Percentiles rank a stretch among this genome's conserved stretches.
These are phyloP conservation scores for Poecile atricapillus DNA, from an alignment of 2,113 vertebrate species.

Conservation along the genomic window DNA sequence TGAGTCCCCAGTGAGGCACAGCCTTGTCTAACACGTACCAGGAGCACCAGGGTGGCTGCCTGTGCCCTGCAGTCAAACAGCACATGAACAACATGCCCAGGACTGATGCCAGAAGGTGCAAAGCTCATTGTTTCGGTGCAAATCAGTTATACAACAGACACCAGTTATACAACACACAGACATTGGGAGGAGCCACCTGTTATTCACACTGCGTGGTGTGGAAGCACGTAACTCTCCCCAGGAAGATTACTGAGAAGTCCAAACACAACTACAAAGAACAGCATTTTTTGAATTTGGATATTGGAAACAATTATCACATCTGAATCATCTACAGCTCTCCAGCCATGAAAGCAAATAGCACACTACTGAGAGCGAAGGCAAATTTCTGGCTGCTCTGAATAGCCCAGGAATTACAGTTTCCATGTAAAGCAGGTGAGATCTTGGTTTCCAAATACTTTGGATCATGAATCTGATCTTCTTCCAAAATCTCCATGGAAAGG, in stretches of 20 bases:
- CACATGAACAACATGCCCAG: neutral
- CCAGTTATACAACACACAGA: neutral
- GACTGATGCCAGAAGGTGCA: neutral
- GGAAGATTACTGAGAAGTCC: neutral
- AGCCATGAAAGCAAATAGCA: neutral
- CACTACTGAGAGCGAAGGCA: neutral
- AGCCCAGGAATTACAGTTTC: constrained; percentile 15
- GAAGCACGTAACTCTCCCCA: neutral
- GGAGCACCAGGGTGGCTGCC: neutral
- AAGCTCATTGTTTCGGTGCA: neutral
- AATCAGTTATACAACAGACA: neutral
- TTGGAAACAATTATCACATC: neutral
- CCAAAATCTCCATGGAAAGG: constrained; percentile 3
- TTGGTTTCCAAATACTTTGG: constrained; percentile 13
- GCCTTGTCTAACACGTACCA: accelerated
- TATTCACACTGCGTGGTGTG: neutral
- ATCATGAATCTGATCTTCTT: neutral
- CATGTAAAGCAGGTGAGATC: constrained; percentile 24
- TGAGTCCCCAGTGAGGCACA: neutral
- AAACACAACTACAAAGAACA: neutral
- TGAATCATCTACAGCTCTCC: neutral
- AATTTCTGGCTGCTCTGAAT: neutral
- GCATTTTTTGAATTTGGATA: neutral
- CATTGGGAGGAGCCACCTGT: neutral
- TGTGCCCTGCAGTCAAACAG: neutral